Evolutionary conservation across 2,113 vertebrate species (phyloP).

Genomic region (Triplophysa siluroides): DNA sequence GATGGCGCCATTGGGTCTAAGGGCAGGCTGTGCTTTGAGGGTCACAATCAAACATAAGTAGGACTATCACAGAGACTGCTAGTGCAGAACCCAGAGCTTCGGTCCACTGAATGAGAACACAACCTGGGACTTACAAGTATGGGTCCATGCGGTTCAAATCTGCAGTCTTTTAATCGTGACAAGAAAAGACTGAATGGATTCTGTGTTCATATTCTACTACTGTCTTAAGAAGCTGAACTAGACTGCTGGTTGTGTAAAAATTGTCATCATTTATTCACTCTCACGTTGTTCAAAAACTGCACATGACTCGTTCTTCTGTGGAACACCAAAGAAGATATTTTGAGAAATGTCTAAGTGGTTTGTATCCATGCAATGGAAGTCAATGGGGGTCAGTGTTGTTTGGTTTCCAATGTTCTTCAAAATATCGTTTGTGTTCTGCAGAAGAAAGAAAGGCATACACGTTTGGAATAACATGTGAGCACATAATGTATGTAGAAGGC

Average conservation of each 20-base stretch:
- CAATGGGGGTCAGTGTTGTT: no score
- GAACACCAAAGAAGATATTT: no score
- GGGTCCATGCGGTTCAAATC: not conserved
- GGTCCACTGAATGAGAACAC: slow-evolving; percentile 30
- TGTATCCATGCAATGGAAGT: no score
- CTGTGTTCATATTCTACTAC: slow-evolving; percentile 22
- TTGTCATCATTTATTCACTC: no score
- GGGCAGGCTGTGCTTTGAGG: slow-evolving; percentile 1
- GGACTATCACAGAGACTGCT: slow-evolving; percentile 19
- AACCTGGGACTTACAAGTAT: slow-evolving; percentile 25
- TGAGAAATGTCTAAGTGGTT: no score
- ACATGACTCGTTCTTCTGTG: no score
- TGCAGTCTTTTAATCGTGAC: slow-evolving; percentile 19
- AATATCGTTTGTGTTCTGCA: no score
- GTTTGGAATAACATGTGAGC: no score
- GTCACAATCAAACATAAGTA: slow-evolving; percentile 19
- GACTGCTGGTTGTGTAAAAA: not conserved
- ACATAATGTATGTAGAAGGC: no score
- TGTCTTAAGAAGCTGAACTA: slow-evolving; percentile 18
- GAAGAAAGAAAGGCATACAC: no score
- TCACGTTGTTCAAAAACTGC: no score
- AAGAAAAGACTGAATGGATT: slow-evolving; percentile 27
- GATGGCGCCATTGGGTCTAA: slow-evolving; percentile 16
- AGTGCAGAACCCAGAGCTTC: slow-evolving; percentile 32
- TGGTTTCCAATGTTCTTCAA: no score